Evolutionary conservation across 2,888 invertebrate species (phyloP), one percentile per base, ranked within the genome.

Genomic region (Drosophila limbata): DNA sequence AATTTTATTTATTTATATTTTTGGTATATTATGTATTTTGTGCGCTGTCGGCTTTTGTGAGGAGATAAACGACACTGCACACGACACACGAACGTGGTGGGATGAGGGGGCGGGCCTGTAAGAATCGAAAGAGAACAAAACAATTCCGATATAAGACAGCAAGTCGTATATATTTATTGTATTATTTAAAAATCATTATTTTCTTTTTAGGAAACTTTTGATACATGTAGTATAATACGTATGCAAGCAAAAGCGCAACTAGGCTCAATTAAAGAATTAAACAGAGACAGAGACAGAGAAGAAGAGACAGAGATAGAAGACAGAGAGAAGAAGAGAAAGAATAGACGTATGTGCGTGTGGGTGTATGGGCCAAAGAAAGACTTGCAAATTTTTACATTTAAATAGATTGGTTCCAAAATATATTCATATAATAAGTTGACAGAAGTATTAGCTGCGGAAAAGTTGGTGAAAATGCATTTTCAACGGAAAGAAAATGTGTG

Each of bases 41-140:
- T 77, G 83, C 80, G 64, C 81, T 70, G 67, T 76, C 68, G 69
- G 52, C 72, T 80, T 64, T 70, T 60, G 15, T 69, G 50, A 61
- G 60, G 42, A 61, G 52, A 69, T 73, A 77, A 77, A 61, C 44
- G 65, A 69, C 73, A 81, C 77, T 74, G 78, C 75, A 75, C 80
- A 80, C 81, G 81, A 76, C 76, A 76, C 79, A 76, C 69, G 73
- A 65, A 59, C 81, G 47, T 59, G 80, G 44, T 70, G 66, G 51
- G 69, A 51, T 69, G 75, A 52, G 62, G 71, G 69, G 70, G 42
- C 68, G 72, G 65, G 69, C 88, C 89, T 90, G 89, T 75, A 90
- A 89, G 62, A 87, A 88, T 90, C 90, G 89, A 90, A 90, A 89
- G 81, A 90, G 84, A 88, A 87, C 78, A 87, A 85, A 89, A 81